Evolutionary conservation across 2,113 vertebrate genomes (phyloP).

Genomic region (Etheostoma spectabile): DNA sequence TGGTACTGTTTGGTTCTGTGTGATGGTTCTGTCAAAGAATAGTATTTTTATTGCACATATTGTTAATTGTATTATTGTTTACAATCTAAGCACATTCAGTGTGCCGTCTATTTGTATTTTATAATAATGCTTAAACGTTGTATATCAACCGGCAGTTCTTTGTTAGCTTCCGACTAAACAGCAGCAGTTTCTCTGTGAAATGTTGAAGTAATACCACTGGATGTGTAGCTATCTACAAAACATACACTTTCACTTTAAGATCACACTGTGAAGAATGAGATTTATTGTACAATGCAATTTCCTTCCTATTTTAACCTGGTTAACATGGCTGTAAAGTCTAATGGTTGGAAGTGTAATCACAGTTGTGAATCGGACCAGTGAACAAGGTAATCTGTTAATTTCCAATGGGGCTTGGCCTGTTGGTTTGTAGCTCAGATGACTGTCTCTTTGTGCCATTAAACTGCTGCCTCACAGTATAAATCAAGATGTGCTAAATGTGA

Average conservation of each 20-base stretch:
- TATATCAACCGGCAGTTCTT: neutral
- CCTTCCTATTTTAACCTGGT: conserved; percentile 61
- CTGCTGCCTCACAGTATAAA: conserved; percentile 47
- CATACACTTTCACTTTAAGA: neutral
- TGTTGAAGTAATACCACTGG: neutral
- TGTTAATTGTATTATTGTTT: neutral
- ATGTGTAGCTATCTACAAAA: neutral
- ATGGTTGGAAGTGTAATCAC: conserved; percentile 78
- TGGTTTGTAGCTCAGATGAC: conserved; percentile 74
- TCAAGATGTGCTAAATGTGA: conserved; percentile 47
- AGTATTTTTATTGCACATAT: neutral
- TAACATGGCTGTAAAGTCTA: conserved; percentile 75
- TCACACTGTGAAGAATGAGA: conserved; percentile 58
- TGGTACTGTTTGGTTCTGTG: conserved; percentile 1
- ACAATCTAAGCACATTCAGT: neutral
- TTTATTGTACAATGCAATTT: conserved; percentile 57
- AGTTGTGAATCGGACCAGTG: conserved; percentile 80
- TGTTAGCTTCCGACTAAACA: neutral
- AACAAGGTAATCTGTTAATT: conserved; percentile 83
- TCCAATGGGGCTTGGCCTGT: conserved; percentile 68
- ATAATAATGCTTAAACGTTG: neutral
- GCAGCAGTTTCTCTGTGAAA: neutral
- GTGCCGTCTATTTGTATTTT: neutral
- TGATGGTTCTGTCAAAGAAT: neutral
- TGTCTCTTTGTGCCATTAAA: conserved; percentile 50